phyloP scores from a whole-genome alignment of 2,888 invertebrate species.

The Hecatera dysodea region DNA sequence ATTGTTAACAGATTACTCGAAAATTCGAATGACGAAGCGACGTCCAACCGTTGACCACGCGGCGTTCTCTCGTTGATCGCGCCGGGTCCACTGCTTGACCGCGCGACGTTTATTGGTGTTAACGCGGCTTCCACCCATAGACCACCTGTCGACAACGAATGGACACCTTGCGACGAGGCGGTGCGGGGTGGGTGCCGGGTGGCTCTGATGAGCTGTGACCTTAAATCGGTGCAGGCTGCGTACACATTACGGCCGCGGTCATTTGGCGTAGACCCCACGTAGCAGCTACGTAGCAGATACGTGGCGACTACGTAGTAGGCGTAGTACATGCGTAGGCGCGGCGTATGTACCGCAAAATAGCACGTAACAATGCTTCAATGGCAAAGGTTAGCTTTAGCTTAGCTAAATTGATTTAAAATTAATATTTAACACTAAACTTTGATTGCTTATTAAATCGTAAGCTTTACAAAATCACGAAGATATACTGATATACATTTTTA shows the following conservation, averaged over 20 bases:
- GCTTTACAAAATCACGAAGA: background rate
- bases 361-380: background rate
- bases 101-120: no score
- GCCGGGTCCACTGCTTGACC: no score
- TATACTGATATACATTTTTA: background rate
- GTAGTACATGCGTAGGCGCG: background rate
- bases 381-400: slow-evolving; percentile 5
- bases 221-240: background rate
- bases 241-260: background rate
- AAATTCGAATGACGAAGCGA: no score
- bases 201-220: no score
- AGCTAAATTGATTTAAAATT: background rate
- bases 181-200: no score
- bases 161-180: no score
- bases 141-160: no score
- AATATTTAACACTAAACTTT: background rate
- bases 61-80: no score
- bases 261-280: background rate
- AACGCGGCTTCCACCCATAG: no score
- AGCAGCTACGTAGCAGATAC: background rate
- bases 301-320: background rate
- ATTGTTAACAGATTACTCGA: no score
- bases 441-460: background rate
- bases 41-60: no score
- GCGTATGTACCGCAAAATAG: background rate